phyloP scores from a whole-genome alignment of 2,888 invertebrate species.

The Microdon myrmicae region DNA sequence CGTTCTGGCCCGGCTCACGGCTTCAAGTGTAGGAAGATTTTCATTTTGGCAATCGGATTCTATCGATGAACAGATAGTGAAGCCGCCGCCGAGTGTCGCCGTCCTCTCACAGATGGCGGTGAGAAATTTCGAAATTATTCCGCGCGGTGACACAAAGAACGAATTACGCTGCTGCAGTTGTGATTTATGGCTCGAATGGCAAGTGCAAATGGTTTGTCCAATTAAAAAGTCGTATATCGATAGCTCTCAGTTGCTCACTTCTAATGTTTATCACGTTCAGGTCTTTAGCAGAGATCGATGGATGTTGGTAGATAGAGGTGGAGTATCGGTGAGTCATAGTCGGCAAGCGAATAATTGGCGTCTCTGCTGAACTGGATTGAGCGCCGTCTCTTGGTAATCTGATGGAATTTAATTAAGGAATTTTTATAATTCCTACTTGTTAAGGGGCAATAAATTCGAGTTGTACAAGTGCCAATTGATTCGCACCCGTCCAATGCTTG shows the following conservation, averaged over 20 bases:
- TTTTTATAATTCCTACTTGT: conserved; percentile 36
- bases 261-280: conserved; percentile 3
- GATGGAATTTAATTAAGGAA: conserved; percentile 48
- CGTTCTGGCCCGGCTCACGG: conserved; percentile 16
- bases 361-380: conserved; percentile 5
- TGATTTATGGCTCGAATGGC: conserved; percentile 49
- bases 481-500: too few species aligned
- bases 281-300: not conserved
- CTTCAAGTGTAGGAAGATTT: conserved; percentile 40
- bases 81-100: conserved; percentile 4
- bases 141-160: conserved; percentile 50
- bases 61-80: not conserved
- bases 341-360: conserved; percentile 20
- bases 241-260: too few species aligned
- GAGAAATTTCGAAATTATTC: conserved; percentile 52
- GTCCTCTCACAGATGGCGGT: conserved; percentile 44
- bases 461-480: conserved; percentile 44
- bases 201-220: conserved; percentile 52
- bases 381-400: conserved; percentile 22
- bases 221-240: conserved; percentile 43
- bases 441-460: conserved; percentile 40
- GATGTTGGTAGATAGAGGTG: conserved; percentile 1
- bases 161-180: conserved; percentile 51
- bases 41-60: conserved; percentile 28
- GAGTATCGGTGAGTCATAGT: conserved; percentile 17